Base-by-base conservation (phyloP, 2,113 vertebrate genomes). In the Takifugu bimaculatus region DNA sequence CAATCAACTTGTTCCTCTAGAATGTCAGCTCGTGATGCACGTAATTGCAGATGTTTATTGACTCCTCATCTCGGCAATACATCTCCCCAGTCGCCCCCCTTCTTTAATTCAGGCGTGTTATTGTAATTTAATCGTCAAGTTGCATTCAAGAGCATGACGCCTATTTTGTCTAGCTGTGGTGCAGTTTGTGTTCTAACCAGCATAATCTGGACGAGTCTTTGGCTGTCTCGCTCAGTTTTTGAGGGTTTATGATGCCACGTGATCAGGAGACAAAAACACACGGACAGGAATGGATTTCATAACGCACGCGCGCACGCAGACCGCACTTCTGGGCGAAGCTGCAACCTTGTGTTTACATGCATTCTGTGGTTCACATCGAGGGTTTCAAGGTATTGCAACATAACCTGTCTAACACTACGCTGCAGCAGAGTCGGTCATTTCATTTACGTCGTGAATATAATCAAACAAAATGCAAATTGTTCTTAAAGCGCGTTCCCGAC, bases 241-340 rank as follows among this genome's bases (percentile, higher is more conserved):
- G 49, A 61, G 35, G 62, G 65, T 13, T 67, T 71, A 63, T 39
- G 32, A 43, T 66, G 75, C 75, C 77, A 84, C 77, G 75, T 86
- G 84, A 82, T 73, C 73, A 61, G 60, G 68, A 62, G 68, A 71
- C 78, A 70, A 74, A 82, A 78, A 80, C 74, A 52, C 55, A 4
- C 52, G 6, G 48, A 50, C 61, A 53, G 55, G 52, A 63, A 53
- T 67, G 54, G 62, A 67, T 84, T 82, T 82, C 68, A 71, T 70
- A 75, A 81, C 58, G 48, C 61, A 61, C 74, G 50, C 74, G 64
- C 72, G 68, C 70, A 13, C 60, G 13, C 65, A 52, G 70, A 68
- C 55, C 51, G 70, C 65, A 57, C 39, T 50, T 63, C 35, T 0
- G 54, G 3, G 48, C 48, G 57, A 35, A 63, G 60, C 74, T 75